These are phyloP conservation scores for Tupiocoris notatus DNA, from an alignment of 2,888 invertebrate genomes.

Conservation along the genomic window DNA sequence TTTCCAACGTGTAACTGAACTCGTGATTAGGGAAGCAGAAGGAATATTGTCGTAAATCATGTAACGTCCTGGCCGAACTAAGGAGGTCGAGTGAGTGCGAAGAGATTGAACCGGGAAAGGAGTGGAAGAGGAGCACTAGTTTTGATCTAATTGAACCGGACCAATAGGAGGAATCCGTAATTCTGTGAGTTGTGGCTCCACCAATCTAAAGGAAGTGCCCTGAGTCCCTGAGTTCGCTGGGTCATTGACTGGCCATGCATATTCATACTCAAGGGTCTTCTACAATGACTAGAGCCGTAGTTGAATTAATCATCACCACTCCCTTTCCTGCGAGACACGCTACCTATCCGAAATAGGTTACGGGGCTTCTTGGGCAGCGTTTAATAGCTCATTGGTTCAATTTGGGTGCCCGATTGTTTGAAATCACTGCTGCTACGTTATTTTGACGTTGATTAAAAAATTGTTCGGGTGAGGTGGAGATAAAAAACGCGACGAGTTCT, in stretches of 20 bases:
- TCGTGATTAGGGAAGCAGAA: too few species aligned
- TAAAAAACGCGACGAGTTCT: too few species aligned
- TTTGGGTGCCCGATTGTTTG: neutral
- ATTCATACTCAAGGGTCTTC: constrained; percentile 14
- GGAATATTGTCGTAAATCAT: neutral
- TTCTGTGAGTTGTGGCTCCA: constrained; percentile 19
- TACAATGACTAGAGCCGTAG: constrained; percentile 13
- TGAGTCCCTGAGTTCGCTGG: constrained; percentile 8
- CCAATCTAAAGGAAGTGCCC: neutral
- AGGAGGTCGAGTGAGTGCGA: neutral
- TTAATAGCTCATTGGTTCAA: neutral
- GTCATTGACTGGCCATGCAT: constrained; percentile 34
- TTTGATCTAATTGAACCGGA: constrained; percentile 25
- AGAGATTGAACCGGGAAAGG: neutral
- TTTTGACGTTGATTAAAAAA: neutral
- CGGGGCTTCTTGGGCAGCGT: constrained; percentile 6
- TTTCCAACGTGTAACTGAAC: too few species aligned
- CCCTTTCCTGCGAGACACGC: neutral
- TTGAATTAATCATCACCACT: constrained; percentile 33
- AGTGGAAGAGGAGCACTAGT: neutral
- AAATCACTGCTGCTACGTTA: neutral
- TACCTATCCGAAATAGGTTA: neutral
- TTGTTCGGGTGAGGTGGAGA: too few species aligned
- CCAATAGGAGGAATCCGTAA: constrained; percentile 6
- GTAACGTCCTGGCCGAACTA: neutral